These are phyloP conservation scores for Microctonus hyperodae DNA, from an alignment of 2,888 invertebrate species.

Conservation along the genomic window DNA sequence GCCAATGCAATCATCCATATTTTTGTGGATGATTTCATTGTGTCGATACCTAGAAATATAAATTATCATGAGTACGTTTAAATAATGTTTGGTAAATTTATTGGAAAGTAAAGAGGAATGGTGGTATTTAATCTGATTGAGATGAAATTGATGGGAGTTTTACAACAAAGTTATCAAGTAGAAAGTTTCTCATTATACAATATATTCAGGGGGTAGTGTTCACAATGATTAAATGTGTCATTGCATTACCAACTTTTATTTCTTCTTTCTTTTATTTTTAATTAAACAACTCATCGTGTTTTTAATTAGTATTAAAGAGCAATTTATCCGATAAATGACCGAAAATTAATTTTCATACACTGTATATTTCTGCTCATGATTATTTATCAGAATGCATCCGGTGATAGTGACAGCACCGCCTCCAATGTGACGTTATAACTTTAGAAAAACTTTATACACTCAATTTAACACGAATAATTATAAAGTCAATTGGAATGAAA, in stretches of 20 bases:
- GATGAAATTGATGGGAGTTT: no score
- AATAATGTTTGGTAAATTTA: background rate
- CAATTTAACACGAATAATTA: no score
- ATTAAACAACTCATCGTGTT: no score
- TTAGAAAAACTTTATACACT: background rate
- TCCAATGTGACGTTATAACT: background rate
- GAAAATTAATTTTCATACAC: background rate
- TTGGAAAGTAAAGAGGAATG: no score
- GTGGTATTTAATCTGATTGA: no score
- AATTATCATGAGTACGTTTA: constrained; percentile 3
- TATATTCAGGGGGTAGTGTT: no score
- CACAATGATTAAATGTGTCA: no score
- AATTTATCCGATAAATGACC: background rate
- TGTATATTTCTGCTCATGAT: background rate
- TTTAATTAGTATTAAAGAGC: background rate
- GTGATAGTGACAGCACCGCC: constrained; percentile 17
- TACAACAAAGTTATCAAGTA: no score
- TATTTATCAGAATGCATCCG: constrained; percentile 8
- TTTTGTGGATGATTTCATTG: constrained; percentile 69
- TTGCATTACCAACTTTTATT: no score
- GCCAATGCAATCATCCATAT: constrained; percentile 72
- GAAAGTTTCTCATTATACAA: no score
- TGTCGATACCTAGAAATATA: constrained; percentile 44
- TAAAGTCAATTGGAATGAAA: background rate
- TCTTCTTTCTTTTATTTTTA: no score